phyloP scores from a whole-genome alignment of 2,888 invertebrate genomes.

The Ceraclea dissimilis region DNA sequence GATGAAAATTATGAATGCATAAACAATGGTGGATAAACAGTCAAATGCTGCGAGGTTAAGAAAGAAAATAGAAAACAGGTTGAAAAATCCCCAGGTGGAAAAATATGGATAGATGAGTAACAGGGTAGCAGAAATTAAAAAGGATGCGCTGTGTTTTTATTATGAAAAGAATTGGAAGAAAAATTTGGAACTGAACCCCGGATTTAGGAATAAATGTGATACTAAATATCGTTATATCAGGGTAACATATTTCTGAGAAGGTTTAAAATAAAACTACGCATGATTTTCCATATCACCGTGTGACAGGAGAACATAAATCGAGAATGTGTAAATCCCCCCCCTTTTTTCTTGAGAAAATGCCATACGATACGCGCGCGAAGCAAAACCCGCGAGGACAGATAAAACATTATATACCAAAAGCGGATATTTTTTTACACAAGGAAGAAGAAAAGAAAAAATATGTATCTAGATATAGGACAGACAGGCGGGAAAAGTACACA shows the following conservation, averaged over 20 bases:
- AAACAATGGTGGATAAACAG: too few relatives aligned
- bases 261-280: slow-evolving; percentile 22
- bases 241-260: neutral
- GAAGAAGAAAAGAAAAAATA: neutral
- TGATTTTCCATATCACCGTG: slow-evolving; percentile 25
- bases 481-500: too few relatives aligned
- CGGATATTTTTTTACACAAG: neutral
- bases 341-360: slow-evolving; percentile 4
- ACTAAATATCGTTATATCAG: neutral
- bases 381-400: slow-evolving; percentile 10
- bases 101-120: too few relatives aligned
- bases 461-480: neutral
- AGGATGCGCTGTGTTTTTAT: too few relatives aligned
- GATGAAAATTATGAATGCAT: too few relatives aligned
- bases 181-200: too few relatives aligned
- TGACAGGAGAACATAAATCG: slow-evolving; percentile 25
- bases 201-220: too few relatives aligned
- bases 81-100: too few relatives aligned
- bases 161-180: too few relatives aligned
- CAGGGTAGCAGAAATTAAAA: too few relatives aligned
- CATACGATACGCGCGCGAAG: slow-evolving; percentile 16
- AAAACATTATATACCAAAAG: slow-evolving; percentile 6
- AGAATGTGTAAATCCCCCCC: slow-evolving; percentile 20
- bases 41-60: too few relatives aligned
- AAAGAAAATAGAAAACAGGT: too few relatives aligned